Conservation (phyloP, 2,113 vertebrate genomes). For the Malaclemys terrapin region DNA sequence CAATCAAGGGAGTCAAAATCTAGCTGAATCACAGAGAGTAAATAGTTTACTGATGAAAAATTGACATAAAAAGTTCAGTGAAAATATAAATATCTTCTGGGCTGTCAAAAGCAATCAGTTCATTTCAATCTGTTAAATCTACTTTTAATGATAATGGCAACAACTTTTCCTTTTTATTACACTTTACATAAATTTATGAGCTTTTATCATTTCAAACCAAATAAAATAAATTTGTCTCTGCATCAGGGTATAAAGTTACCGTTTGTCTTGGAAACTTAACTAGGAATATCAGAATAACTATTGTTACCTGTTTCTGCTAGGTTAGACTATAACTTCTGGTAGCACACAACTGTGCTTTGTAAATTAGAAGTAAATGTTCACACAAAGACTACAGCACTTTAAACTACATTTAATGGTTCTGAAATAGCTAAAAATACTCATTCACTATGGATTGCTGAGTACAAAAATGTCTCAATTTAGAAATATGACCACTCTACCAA, state of each 20-base stretch:
- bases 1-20: slow-evolving; percentile 74
- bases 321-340: background rate
- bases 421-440: background rate
- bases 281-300: background rate
- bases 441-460: background rate
- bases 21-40: slow-evolving; percentile 67
- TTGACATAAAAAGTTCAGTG: slow-evolving; percentile 71
- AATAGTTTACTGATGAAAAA: slow-evolving; percentile 75
- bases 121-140: slow-evolving; percentile 74
- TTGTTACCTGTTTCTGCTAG: background rate
- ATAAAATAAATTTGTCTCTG: slow-evolving; percentile 64
- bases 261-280: slow-evolving; percentile 20
- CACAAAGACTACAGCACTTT: background rate
- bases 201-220: slow-evolving; percentile 64
- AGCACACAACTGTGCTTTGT: background rate
- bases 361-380: background rate
- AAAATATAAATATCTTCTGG: slow-evolving; percentile 76
- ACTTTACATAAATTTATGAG: slow-evolving; percentile 77
- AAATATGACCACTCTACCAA: background rate
- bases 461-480: background rate
- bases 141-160: slow-evolving; percentile 79
- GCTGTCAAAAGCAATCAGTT: slow-evolving; percentile 76
- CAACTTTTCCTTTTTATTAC: slow-evolving; percentile 79
- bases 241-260: slow-evolving; percentile 41
- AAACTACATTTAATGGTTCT: background rate